Base-by-base conservation (phyloP, 2,888 invertebrate genomes). In the Miltochrista miniata region DNA sequence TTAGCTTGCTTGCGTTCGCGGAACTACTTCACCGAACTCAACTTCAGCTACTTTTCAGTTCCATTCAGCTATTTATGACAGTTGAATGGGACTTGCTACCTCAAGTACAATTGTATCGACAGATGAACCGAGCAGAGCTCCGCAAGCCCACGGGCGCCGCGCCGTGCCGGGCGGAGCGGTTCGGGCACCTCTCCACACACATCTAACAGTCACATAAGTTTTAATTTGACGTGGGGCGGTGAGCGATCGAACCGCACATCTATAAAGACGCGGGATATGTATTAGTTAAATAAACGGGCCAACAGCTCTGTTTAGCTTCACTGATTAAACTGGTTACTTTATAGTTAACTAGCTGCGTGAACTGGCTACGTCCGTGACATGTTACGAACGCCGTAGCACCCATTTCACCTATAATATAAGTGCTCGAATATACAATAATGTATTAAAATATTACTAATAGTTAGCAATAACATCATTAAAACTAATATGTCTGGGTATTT, bases 201-300 rank as follows among this genome's bases (percentile, higher is more conserved):
- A 14, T 36, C 8, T 10, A 36, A 43, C n/a, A 30, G 18, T 24
- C 2, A 24, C 18, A 36, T 45, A 13, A 1, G 35, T 15, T 41
- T 14, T 48, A 42, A 48, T 48, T 15, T 42, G n/a, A 31, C 18
- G 12, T 2, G n/a, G 15, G 35, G 18, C 31, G 36, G 10, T 9
- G 36, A 13, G n/a, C 38, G n/a, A 37, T 33, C 31, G n/a, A n/a
- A 31, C 18, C 33, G 8, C 11, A 33, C 7, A 31, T 13, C 43
- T 38, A 44, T 48, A 48, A 44, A 33, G 34, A 44, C 43, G 38
- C 43, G 43, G 33, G 14, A 38, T 34, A 49, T 49, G 34, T 49
- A 4, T 11, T 37, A 43, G 44, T 44, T 29, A 44, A 35, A 44
- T 44, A 35, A 44, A 44, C 34, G 35, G 12, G 8, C 9, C 8